Conservation (phyloP, 2,888 invertebrate genomes). For the Ecdyonurus torrentis region DNA sequence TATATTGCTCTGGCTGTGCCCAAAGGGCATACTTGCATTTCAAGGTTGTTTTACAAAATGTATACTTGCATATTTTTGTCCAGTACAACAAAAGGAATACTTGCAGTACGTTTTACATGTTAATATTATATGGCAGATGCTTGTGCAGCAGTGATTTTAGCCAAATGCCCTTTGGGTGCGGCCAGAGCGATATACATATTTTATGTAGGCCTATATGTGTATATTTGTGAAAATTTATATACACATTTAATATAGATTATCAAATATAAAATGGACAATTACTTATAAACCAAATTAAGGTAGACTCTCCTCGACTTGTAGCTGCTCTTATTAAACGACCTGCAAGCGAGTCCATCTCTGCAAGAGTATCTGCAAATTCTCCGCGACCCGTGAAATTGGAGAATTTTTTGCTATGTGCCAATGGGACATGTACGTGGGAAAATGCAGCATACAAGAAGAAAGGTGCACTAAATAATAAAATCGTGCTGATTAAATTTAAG, state of each 20-base stretch:
- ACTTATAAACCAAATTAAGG: slow-evolving; percentile 17
- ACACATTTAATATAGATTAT: neutral
- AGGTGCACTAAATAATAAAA: slow-evolving; percentile 11
- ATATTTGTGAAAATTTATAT: too few species aligned
- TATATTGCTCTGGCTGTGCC: too few species aligned
- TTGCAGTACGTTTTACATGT: too few species aligned
- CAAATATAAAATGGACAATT: slow-evolving; percentile 5
- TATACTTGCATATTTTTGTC: too few species aligned
- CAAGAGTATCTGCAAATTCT: slow-evolving; percentile 13
- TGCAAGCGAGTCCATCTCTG: slow-evolving; percentile 16
- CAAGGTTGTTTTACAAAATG: too few species aligned
- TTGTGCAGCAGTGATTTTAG: too few species aligned
- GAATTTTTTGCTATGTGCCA: slow-evolving; percentile 11
- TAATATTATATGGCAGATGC: too few species aligned
- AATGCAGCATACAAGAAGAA: slow-evolving; percentile 18
- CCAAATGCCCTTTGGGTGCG: too few species aligned
- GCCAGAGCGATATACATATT: too few species aligned
- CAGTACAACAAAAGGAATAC: too few species aligned
- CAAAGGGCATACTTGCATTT: too few species aligned
- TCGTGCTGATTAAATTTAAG: neutral
- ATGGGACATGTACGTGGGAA: slow-evolving; percentile 15
- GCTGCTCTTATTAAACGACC: slow-evolving; percentile 11
- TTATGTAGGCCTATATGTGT: too few species aligned
- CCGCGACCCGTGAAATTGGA: slow-evolving; percentile 11
- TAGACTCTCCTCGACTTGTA: slow-evolving; percentile 8